A percentile compares a stretch with the other conserved stretches of the same genome.
Conservation (phyloP, 2,797 vertebrate species). For the Sebastes variabilis region DNA sequence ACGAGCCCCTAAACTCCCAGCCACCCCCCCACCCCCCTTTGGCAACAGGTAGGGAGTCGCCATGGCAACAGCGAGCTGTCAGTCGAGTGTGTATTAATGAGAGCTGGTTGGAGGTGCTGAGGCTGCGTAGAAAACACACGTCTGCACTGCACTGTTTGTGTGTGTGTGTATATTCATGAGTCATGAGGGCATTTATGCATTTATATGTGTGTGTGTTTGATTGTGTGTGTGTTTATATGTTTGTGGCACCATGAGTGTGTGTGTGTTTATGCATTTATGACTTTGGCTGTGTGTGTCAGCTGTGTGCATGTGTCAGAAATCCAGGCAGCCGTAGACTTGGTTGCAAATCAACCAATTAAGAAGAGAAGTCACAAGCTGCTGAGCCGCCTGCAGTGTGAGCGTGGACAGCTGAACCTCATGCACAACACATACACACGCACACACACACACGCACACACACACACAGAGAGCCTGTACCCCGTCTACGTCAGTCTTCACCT, state of each 20-base stretch:
- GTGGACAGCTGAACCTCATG: slow-evolving; percentile 16
- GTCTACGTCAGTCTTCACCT: background rate
- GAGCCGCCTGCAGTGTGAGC: slow-evolving; percentile 23
- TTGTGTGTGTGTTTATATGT: background rate
- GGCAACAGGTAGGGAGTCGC: slow-evolving; percentile 73
- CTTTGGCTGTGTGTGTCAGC: slow-evolving; percentile 3
- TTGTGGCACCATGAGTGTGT: background rate
- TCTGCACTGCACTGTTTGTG: background rate
- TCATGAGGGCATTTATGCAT: slow-evolving; percentile 2
- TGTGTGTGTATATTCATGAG: background rate
- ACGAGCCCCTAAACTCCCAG: slow-evolving; percentile 17
- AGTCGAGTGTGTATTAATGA: slow-evolving; percentile 66
- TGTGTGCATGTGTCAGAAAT: slow-evolving; percentile 41
- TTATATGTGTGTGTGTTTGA: background rate
- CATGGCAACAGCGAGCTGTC: slow-evolving; percentile 73
- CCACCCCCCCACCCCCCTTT: background rate
- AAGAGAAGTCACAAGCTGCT: slow-evolving; percentile 34
- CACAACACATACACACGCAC: background rate
- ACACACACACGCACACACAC: background rate
- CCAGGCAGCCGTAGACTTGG: slow-evolving; percentile 11
- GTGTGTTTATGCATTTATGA: background rate
- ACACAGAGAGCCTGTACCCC: background rate
- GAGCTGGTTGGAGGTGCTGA: slow-evolving; percentile 39
- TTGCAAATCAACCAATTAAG: slow-evolving; percentile 72
- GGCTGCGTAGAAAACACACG: slow-evolving; percentile 10